Percentiles rank a stretch among this genome's conserved stretches.
Evolutionary conservation across 1,140 invertebrate species (phyloP).

Genomic region (Aphelinus atriplicis): DNA sequence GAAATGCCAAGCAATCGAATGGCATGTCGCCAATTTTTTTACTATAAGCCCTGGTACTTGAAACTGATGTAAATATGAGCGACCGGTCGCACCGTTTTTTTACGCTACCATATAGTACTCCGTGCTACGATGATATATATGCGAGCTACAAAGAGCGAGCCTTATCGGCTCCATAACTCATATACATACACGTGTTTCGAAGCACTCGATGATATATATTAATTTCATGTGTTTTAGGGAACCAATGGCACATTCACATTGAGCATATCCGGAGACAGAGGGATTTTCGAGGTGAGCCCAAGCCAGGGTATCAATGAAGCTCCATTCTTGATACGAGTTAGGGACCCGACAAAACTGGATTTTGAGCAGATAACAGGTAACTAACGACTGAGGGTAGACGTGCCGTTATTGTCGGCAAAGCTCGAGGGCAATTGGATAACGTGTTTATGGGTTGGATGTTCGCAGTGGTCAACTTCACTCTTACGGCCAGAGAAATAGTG

Average conservation of each 20-base stretch:
- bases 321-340: slow-evolving; percentile 89
- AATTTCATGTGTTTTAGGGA: slow-evolving; percentile 68
- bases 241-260: slow-evolving; percentile 92
- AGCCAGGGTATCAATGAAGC: slow-evolving; percentile 90
- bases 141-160: too few species aligned
- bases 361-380: slow-evolving; percentile 79
- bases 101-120: too few species aligned
- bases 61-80: too few species aligned
- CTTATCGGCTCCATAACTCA: too few species aligned
- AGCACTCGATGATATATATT: too few species aligned
- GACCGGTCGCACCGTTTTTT: too few species aligned
- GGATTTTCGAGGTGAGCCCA: slow-evolving; percentile 91
- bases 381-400: background rate
- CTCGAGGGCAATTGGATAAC: too few species aligned
- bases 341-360: slow-evolving; percentile 83
- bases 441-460: slow-evolving; percentile 44
- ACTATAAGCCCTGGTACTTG: too few species aligned
- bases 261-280: slow-evolving; percentile 80
- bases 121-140: too few species aligned
- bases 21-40: too few species aligned
- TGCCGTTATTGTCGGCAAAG: background rate
- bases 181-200: too few species aligned
- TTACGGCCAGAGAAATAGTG: slow-evolving; percentile 86
- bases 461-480: slow-evolving; percentile 82
- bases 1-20: too few species aligned